Evolutionary conservation across 1,140 invertebrate species (phyloP).

Genomic region (Pseudomyrmex pallidus): DNA sequence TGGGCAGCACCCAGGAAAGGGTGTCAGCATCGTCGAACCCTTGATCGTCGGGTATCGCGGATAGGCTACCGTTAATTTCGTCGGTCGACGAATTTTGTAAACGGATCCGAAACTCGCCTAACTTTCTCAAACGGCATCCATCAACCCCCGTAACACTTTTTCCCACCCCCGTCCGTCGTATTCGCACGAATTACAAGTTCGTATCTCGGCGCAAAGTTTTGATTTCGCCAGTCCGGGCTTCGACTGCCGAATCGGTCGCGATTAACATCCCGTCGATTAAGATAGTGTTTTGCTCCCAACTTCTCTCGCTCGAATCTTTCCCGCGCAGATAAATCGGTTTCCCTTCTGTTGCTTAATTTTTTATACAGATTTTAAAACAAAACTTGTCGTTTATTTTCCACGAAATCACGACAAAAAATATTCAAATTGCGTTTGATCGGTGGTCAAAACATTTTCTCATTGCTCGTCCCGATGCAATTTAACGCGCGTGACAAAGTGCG

Average conservation of each 20-base stretch:
- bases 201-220: slow-evolving; percentile 55
- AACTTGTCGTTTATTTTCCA: too few species aligned
- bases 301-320: background rate
- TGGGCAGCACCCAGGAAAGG: background rate
- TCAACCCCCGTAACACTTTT: slow-evolving; percentile 60
- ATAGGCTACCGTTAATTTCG: slow-evolving; percentile 68
- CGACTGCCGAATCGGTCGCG: slow-evolving; percentile 55
- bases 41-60: slow-evolving; percentile 48
- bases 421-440: background rate
- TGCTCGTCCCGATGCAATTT: background rate
- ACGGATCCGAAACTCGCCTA: slow-evolving; percentile 63
- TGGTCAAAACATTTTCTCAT: slow-evolving; percentile 6
- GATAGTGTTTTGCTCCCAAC: slow-evolving; percentile 54
- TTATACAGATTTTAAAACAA: background rate
- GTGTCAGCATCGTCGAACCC: slow-evolving; percentile 48
- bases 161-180: background rate
- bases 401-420: background rate
- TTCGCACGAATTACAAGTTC: slow-evolving; percentile 59
- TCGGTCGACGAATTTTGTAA: slow-evolving; percentile 70
- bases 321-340: background rate
- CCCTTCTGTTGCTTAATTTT: background rate
- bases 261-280: slow-evolving; percentile 67
- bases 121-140: slow-evolving; percentile 65
- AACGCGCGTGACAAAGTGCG: slow-evolving; percentile 15
- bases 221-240: slow-evolving; percentile 49